phyloP scores from a whole-genome alignment of 2,888 invertebrate genomes.

The Junonia oenone region DNA sequence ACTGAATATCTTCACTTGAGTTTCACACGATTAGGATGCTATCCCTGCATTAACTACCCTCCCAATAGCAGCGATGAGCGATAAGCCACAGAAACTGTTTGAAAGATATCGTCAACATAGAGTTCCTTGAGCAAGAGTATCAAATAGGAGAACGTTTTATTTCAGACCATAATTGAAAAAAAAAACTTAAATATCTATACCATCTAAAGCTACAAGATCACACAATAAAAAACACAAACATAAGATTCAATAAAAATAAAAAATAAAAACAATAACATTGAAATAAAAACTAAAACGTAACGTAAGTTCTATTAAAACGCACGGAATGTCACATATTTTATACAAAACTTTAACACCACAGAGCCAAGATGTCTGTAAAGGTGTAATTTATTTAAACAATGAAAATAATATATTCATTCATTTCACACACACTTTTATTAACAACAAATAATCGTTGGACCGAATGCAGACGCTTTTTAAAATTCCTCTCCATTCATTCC shows the following conservation, averaged over 20 bases:
- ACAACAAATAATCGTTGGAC: neutral
- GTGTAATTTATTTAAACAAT: constrained; percentile 14
- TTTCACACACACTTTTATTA: constrained; percentile 17
- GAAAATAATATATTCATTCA: constrained; percentile 11
- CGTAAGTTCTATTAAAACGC: neutral
- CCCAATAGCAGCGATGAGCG: constrained; percentile 26
- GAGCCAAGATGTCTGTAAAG: constrained; percentile 20
- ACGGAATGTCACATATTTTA: neutral
- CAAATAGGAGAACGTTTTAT: neutral
- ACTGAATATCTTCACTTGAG: constrained; percentile 44
- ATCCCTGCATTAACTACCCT: constrained; percentile 41
- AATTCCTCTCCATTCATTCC: constrained; percentile 42
- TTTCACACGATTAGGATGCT: constrained; percentile 61
- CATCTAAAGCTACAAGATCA: no score
- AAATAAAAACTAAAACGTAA: neutral
- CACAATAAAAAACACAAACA: no score
- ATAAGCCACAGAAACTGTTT: constrained; percentile 8
- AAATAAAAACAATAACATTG: no score
- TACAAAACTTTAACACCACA: neutral
- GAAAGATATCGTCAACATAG: neutral
- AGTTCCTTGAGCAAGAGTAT: no score
- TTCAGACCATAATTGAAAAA: no score
- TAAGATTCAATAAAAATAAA: no score
- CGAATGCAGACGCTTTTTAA: constrained; percentile 42
- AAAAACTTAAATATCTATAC: no score